Base-by-base conservation (phyloP, 2,797 vertebrate genomes). In the Dendrocincla tyrannina region DNA sequence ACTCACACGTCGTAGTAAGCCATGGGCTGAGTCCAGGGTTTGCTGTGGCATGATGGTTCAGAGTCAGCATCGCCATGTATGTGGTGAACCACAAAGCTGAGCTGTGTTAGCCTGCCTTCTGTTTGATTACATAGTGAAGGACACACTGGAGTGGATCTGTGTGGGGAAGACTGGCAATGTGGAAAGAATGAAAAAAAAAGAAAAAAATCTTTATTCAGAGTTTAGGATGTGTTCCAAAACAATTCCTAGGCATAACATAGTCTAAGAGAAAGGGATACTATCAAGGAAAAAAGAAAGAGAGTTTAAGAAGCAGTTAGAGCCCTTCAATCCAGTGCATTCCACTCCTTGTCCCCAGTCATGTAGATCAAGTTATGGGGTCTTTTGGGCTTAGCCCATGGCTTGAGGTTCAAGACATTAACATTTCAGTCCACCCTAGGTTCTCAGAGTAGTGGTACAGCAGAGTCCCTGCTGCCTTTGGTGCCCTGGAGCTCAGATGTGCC, bases 81-180 rank as follows among this genome's bases (percentile, higher is more conserved):
- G 0, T 78, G 89, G 92, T 91, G 79, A 92, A 60, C 85, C 95
- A 84, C 92, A 85, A 66, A 93, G 42, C 58, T 86, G 80, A 89
- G 52, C 58, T 62, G 25, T 33, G 60, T 49, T 60, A 66, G n/a
- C 66, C 46, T 66, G 46, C 47, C 58, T 59, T 75, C 72, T 35
- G 44, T 75, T 82, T 92, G 69, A 76, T 63, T 93, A 67, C 24
- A 84, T 20, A 73, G 79, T 12, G 20, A 32, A 76, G 42, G 32
- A 35, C 35, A 55, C 39, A 11, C 28, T 56, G 85, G 58, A 59
- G 66, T 76, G 70, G 85, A 33, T 89, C 85, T 84, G 7, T 47
- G 55, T 35, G 25, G 75, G 23, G 37, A 85, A 83, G 28, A 50
- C 6, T 33, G 20, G 46, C 32, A 62, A 55, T 73, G 33, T n/a